Evolutionary conservation across 2,113 vertebrate genomes (phyloP).

Genomic region (Neodontobutis hainanensis): DNA sequence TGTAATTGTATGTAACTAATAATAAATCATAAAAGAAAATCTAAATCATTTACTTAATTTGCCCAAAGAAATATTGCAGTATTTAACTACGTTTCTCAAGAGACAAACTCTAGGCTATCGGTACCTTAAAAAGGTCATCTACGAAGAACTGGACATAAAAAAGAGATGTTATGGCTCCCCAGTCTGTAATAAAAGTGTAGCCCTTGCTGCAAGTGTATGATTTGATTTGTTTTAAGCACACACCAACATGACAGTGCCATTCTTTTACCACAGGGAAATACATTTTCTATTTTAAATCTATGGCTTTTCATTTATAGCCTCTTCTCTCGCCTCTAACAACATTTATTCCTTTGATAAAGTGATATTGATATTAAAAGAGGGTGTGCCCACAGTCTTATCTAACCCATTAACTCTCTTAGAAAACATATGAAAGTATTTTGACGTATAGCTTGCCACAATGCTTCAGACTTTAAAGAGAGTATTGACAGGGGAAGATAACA

Average conservation of each 20-base stretch:
- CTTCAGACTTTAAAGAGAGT: conserved; percentile 7
- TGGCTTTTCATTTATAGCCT: conserved; percentile 16
- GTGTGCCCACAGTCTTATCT: too few species aligned
- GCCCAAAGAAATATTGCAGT: conserved; percentile 4
- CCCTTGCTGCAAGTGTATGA: conserved; percentile 19
- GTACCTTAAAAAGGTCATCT: conserved; percentile 36
- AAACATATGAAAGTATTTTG: not conserved
- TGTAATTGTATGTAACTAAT: too few species aligned
- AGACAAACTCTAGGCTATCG: conserved; percentile 25
- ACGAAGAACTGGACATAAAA: conserved; percentile 25
- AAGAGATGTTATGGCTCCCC: conserved; percentile 2
- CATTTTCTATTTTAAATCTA: not conserved
- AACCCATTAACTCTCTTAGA: not conserved
- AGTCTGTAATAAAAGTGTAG: conserved; percentile 19
- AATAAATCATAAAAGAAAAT: too few species aligned
- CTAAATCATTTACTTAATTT: conserved; percentile 20
- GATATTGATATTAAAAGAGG: too few species aligned
- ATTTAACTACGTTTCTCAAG: conserved; percentile 35
- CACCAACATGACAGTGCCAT: not conserved
- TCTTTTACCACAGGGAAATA: conserved; percentile 18
- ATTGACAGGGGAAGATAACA: conserved; percentile 26
- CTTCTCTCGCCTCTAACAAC: conserved; percentile 10
- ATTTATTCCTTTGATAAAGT: conserved; percentile 18
- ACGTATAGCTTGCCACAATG: conserved; percentile 18
- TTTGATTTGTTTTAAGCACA: conserved; percentile 45